Base-by-base conservation (phyloP, 30 jellyfish, hydroid and myxozoan genomes). In the Morbakka virulenta region DNA sequence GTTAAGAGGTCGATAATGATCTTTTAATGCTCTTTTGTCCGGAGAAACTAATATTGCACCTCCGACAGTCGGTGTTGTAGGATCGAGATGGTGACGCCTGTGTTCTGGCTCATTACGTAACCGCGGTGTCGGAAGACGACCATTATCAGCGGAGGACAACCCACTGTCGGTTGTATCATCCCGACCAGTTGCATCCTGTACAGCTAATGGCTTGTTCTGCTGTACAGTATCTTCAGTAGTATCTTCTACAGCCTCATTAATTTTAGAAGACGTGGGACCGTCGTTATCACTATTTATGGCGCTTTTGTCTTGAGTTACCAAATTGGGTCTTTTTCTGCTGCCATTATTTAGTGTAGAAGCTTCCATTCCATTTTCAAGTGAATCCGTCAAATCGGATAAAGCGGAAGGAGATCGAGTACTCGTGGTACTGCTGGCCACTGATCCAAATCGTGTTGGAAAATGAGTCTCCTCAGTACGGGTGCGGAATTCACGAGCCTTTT, bases 81-180 rank as follows among this genome's bases (percentile, higher is more conserved):
- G 52, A 72, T 83, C 95, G 31, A 83, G 72, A 29, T 83, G 63
- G 36, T 83, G 95, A n/a, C 95, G 79, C 17, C 95, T 68, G 64
- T 74, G 87, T 6, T 83, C 87, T 2, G 11, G 25, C 57, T 30
- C 50, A 69, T 29, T 32, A 21, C 34, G 53, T 14, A 83, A 67
- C 32, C 95, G 87, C 2, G 95, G 82, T 4, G 83, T 83, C 51
- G 73, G 76, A 1, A 83, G 25, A 6, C 95, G 47, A 41, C 57
- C 57, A 41, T 41, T 41, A 17, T 41, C 57, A 9, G 9, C 57
- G 17, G 17, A 9, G 17, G 57, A 41, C 9, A 6, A 9, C 17
- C 9, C 13, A 6, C 17, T 17, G 13, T 41, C 57, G 13, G 9
- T 17, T 6, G 13, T 41, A 41, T 41, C 57, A 41, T 6, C 9